phyloP scores from a whole-genome alignment of 1,140 invertebrate genomes.

The Drosophila parabipectinata region DNA sequence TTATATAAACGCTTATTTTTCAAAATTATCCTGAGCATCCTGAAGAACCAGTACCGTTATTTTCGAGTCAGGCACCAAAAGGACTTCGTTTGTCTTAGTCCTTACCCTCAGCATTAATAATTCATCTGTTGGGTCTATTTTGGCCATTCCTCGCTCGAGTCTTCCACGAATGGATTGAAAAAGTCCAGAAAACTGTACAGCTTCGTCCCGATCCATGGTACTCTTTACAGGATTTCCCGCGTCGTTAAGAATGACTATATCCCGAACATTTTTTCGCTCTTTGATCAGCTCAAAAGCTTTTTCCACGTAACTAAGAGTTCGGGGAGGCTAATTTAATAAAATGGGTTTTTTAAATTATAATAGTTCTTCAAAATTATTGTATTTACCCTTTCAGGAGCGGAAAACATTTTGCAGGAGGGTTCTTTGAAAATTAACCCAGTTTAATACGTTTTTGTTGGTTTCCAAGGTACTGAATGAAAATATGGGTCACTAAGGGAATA shows the following conservation, averaged over 20 bases:
- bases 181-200: slow-evolving; percentile 64
- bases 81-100: slow-evolving; percentile 66
- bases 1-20: slow-evolving; percentile 5
- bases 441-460: slow-evolving; percentile 19
- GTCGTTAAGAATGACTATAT: slow-evolving; percentile 72
- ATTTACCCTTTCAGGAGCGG: slow-evolving; percentile 47
- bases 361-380: neutral
- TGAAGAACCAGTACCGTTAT: slow-evolving; percentile 77
- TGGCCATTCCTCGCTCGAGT: slow-evolving; percentile 59
- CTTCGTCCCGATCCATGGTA: slow-evolving; percentile 51
- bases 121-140: slow-evolving; percentile 73
- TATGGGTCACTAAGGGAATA: slow-evolving; percentile 43
- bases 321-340: slow-evolving; percentile 27
- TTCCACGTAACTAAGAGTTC: slow-evolving; percentile 70
- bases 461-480: slow-evolving; percentile 23
- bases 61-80: slow-evolving; percentile 74
- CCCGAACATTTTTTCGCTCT: slow-evolving; percentile 60
- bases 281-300: slow-evolving; percentile 62
- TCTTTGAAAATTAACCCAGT: neutral
- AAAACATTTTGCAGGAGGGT: slow-evolving; percentile 40
- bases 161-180: slow-evolving; percentile 67
- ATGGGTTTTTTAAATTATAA: neutral
- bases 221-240: slow-evolving; percentile 71
- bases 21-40: slow-evolving; percentile 58
- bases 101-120: slow-evolving; percentile 68